These are phyloP conservation scores for Megalops atlanticus DNA, from an alignment of 2,113 vertebrate species.

Conservation along the genomic window DNA sequence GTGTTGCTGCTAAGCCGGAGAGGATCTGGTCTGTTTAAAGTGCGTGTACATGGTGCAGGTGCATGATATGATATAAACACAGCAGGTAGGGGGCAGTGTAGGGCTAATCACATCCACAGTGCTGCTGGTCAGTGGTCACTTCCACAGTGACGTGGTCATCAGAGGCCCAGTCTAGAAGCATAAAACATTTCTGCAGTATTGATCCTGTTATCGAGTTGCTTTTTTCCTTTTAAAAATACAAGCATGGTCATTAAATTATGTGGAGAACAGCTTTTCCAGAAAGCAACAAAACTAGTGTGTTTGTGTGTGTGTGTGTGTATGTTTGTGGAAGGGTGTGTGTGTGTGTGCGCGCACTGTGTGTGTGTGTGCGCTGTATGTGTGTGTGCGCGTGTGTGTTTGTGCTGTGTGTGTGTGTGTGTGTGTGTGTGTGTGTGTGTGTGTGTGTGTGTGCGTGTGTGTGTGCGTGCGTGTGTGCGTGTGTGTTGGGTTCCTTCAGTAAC, in stretches of 20 bases:
- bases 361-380: background rate
- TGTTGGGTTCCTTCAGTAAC: background rate
- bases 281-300: background rate
- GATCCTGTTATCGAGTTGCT: background rate
- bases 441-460: background rate
- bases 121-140: too few relatives aligned
- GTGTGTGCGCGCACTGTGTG: too few relatives aligned
- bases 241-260: background rate
- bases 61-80: too few relatives aligned
- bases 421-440: background rate
- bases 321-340: background rate
- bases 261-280: background rate
- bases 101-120: too few relatives aligned
- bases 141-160: too few relatives aligned
- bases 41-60: background rate
- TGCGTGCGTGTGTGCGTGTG: background rate
- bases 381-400: too few relatives aligned
- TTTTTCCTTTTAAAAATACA: background rate
- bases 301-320: background rate
- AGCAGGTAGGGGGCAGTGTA: too few relatives aligned
- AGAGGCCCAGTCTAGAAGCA: too few relatives aligned
- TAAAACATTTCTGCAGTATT: background rate
- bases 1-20: background rate
- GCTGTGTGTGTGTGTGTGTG: background rate
- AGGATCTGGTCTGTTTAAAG: background rate